Evolutionary conservation across 2,888 invertebrate genomes (phyloP).

Genomic region (Itoplectis maculator): DNA sequence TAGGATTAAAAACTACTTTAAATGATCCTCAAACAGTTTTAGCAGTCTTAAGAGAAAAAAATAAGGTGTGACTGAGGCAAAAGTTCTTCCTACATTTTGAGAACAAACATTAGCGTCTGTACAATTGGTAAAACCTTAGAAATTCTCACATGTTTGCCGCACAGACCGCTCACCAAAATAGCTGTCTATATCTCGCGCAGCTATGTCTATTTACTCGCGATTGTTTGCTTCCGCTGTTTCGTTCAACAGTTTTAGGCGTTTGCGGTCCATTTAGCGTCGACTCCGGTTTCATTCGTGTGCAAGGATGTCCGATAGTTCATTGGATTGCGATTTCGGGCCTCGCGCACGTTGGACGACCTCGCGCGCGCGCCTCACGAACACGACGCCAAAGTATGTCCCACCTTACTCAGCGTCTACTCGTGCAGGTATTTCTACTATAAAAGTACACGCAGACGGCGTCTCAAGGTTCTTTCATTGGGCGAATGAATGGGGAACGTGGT

Average conservation of each 20-base stretch:
- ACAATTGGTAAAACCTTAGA: not conserved
- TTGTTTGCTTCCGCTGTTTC: slow-evolving; percentile 31
- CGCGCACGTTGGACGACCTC: slow-evolving; percentile 38
- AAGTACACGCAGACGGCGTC: slow-evolving; percentile 27
- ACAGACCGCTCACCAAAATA: not conserved
- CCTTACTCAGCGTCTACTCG: slow-evolving; percentile 15
- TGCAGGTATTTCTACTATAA: slow-evolving; percentile 39
- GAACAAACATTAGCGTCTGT: not conserved
- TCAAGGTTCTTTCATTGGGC: slow-evolving; percentile 15
- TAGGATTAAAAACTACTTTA: too few relatives aligned
- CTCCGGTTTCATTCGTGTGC: slow-evolving; percentile 10
- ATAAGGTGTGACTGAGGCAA: too few relatives aligned
- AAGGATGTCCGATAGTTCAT: not conserved
- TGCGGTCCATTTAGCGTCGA: slow-evolving; percentile 36
- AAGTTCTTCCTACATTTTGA: not conserved
- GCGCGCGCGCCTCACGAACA: not conserved
- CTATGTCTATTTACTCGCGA: slow-evolving; percentile 33
- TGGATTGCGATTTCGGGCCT: not conserved
- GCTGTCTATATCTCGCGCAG: not conserved
- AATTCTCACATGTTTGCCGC: not conserved
- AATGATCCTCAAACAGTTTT: not conserved
- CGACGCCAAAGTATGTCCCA: slow-evolving; percentile 4
- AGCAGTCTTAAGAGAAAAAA: not conserved
- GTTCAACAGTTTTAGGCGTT: slow-evolving; percentile 30
- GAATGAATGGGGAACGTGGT: slow-evolving; percentile 7